Base-by-base conservation (phyloP, 2,888 invertebrate species). In the Crematogaster levior region DNA sequence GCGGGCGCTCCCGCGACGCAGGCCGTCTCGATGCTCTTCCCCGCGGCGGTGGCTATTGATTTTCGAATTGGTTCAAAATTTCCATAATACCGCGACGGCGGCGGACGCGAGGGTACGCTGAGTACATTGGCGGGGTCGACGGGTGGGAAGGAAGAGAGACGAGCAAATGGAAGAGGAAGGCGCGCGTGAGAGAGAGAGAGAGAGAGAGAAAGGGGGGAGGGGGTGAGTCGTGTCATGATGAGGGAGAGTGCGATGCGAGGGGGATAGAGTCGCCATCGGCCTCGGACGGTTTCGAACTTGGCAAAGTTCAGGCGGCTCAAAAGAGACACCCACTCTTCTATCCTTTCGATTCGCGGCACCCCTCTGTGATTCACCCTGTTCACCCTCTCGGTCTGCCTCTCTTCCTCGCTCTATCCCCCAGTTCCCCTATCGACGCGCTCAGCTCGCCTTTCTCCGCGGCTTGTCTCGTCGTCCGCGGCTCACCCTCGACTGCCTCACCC, bases 61-160 rank as follows among this genome's bases (percentile, higher is more conserved):
- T 94, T 94, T 94, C 94, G 94, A 94, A 94, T 94, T 93, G 93
- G 93, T 93, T 94, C 93, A 93, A 93, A 94, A 94, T 94, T 93
- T 94, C 94, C 94, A 94, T 94, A 94, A 94, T 94, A 93, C 93
- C 90, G 90, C 90, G 89, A 87, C 63, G 60, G 73, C 58, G 66
- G 68, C 70, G 53, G 68, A 48, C 60, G 84, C 84, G 88, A 84
- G 88, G 81, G 88, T 88, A 84, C 80, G 86, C 24, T 56, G 88
- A 83, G 81, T 74, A 85, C 83, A 84, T 51, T 61, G 77, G 66
- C 74, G 73, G 73, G 74, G 82, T 65, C 56, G 84, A 72, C 48
- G 72, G 68, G 81, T 77, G 63, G 63, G 30, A 81, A 74, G 84
- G 58, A 60, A 24, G 43, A 58, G 77, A 48, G 40, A 68, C 34